Evolutionary conservation across 1,140 invertebrate species (phyloP).

Genomic region (Sinonovacula constricta): DNA sequence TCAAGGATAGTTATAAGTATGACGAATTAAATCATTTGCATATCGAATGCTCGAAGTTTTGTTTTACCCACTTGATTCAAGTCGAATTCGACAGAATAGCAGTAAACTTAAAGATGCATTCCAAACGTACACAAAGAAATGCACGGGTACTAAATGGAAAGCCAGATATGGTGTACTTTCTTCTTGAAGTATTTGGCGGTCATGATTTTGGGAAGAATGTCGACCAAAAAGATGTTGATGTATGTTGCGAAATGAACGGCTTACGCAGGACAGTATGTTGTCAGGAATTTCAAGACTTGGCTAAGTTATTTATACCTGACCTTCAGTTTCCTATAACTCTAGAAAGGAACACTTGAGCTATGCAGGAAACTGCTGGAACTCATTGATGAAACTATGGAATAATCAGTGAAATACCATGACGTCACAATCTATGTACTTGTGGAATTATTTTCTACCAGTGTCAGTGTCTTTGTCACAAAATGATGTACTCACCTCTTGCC

Average conservation of each 20-base stretch:
- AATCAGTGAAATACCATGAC: too few species aligned
- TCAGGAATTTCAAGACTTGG: conserved; percentile 8
- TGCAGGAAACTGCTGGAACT: conserved; percentile 6
- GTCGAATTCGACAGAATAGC: conserved; percentile 36
- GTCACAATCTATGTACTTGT: too few species aligned
- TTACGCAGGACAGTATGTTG: background rate
- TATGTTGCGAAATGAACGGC: conserved; percentile 12
- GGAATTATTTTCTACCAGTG: too few species aligned
- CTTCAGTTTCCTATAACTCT: background rate
- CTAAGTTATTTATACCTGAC: conserved; percentile 10
- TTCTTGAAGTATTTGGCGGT: conserved; percentile 38
- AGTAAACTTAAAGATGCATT: conserved; percentile 26
- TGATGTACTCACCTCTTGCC: background rate
- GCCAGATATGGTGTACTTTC: conserved; percentile 27
- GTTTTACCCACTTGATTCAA: conserved; percentile 30
- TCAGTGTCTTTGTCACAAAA: background rate
- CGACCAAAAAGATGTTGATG: conserved; percentile 22
- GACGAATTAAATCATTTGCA: conserved; percentile 22
- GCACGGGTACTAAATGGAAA: conserved; percentile 28
- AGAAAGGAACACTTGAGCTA: background rate
- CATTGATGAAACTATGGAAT: conserved; percentile 6
- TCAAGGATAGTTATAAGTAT: conserved; percentile 6
- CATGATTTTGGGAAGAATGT: conserved; percentile 15
- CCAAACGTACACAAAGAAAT: conserved; percentile 20
- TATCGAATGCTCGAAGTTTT: conserved; percentile 32